phyloP scores from a whole-genome alignment of 2,888 invertebrate species.

The Pandemis cinnamomeana region DNA sequence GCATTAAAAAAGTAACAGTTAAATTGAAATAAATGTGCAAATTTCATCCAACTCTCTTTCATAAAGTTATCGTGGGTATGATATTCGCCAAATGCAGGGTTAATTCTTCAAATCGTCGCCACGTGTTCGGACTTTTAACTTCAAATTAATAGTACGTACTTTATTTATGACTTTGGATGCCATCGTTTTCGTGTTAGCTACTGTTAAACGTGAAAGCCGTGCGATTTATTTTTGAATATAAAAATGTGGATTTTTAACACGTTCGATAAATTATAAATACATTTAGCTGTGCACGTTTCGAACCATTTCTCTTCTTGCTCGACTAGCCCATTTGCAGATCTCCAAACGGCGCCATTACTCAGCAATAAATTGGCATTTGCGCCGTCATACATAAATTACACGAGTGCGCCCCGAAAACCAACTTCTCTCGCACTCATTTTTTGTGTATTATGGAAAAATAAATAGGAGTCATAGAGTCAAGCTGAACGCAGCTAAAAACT shows the following conservation, averaged over 20 bases:
- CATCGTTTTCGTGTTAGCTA: slow-evolving; percentile 20
- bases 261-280: slow-evolving; percentile 82
- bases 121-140: slow-evolving; percentile 1
- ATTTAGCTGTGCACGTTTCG: slow-evolving; percentile 78
- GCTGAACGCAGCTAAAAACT: slow-evolving; percentile 2
- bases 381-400: slow-evolving; percentile 84
- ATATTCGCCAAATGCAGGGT: not conserved
- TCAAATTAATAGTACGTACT: slow-evolving; percentile 7
- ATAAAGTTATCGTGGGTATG: not conserved
- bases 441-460: slow-evolving; percentile 57
- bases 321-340: slow-evolving; percentile 83
- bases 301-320: slow-evolving; percentile 82
- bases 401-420: slow-evolving; percentile 76
- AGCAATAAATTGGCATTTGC: slow-evolving; percentile 84
- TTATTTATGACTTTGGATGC: slow-evolving; percentile 25
- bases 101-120: not conserved
- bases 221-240: slow-evolving; percentile 51
- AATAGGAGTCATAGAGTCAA: slow-evolving; percentile 43
- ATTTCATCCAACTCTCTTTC: not conserved
- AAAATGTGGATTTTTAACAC: slow-evolving; percentile 76
- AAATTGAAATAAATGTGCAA: not conserved
- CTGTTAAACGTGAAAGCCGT: slow-evolving; percentile 16
- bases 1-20: not conserved
- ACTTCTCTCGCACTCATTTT: slow-evolving; percentile 75
- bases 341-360: slow-evolving; percentile 83